Conservation (phyloP, 2,797 vertebrate genomes). For the Pempheris klunzingeri region DNA sequence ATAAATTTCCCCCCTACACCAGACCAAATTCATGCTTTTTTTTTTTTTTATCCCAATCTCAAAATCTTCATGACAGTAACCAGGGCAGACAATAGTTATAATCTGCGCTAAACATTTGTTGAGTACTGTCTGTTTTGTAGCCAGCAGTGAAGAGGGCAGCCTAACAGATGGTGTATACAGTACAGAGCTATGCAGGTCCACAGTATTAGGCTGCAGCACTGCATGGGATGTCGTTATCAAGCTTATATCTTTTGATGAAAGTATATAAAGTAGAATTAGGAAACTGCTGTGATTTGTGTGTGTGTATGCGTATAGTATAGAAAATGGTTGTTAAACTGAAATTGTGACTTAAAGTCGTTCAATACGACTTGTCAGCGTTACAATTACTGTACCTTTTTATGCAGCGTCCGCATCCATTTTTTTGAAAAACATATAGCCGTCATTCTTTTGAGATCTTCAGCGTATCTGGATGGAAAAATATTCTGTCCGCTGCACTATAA, state of each 20-base stretch:
- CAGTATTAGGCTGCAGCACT: constrained; percentile 37
- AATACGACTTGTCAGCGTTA: background rate
- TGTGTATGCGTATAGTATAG: constrained; percentile 21
- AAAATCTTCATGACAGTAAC: constrained; percentile 30
- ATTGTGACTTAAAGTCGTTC: background rate
- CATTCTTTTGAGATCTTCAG: background rate
- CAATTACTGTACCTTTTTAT: background rate
- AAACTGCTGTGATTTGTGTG: constrained; percentile 24
- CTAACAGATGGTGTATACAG: constrained; percentile 71
- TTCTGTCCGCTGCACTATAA: no score
- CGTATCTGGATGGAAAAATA: background rate
- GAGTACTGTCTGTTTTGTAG: constrained; percentile 57
- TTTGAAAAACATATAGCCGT: background rate
- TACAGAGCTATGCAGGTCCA: constrained; percentile 47
- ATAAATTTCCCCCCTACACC: constrained; percentile 45
- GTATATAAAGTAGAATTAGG: constrained; percentile 45
- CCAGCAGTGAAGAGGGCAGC: constrained; percentile 58
- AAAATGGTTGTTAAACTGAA: constrained; percentile 15
- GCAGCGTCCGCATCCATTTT: background rate
- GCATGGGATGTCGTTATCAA: constrained; percentile 44
- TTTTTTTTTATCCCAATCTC: constrained; percentile 54
- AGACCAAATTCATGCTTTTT: constrained; percentile 34
- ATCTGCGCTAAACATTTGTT: constrained; percentile 51
- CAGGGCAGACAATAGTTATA: constrained; percentile 45
- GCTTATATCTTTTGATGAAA: constrained; percentile 40